Evolutionary conservation across 2,113 vertebrate genomes (phyloP).

Genomic region (Ptilorrhoa leucosticta): DNA sequence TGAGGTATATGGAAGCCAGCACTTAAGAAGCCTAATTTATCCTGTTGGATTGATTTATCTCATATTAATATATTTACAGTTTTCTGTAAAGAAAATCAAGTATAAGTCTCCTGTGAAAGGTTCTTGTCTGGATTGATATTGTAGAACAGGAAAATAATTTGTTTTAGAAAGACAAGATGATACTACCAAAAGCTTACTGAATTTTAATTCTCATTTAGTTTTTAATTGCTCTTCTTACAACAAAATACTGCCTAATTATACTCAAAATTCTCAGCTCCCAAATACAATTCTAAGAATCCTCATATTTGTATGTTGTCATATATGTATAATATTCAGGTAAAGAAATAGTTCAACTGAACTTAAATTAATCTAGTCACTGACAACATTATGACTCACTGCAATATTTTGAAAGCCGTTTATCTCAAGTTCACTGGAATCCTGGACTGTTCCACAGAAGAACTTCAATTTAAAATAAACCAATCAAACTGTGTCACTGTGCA

Average conservation of each 20-base stretch:
- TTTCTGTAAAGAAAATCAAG: background rate
- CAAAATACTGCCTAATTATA: background rate
- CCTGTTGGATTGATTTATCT: background rate
- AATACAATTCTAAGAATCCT: background rate
- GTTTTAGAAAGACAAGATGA: background rate
- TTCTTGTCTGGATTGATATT: background rate
- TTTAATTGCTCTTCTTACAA: background rate
- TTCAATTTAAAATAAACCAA: slow-evolving; percentile 59
- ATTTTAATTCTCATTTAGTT: background rate
- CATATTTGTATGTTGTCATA: background rate
- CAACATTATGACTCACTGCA: background rate
- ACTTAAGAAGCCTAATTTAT: background rate
- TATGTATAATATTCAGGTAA: background rate
- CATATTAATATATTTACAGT: background rate
- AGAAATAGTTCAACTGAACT: background rate
- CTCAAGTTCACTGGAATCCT: background rate
- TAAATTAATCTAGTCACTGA: background rate
- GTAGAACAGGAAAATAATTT: background rate
- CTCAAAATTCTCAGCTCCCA: background rate
- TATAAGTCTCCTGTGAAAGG: background rate
- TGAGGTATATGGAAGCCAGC: background rate
- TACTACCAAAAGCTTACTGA: background rate
- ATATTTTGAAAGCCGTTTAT: slow-evolving; percentile 26
- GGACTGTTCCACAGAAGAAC: background rate
- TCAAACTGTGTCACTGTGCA: background rate